These are phyloP conservation scores for Heliornis fulica DNA, from an alignment of 2,113 vertebrate species.

Conservation along the genomic window DNA sequence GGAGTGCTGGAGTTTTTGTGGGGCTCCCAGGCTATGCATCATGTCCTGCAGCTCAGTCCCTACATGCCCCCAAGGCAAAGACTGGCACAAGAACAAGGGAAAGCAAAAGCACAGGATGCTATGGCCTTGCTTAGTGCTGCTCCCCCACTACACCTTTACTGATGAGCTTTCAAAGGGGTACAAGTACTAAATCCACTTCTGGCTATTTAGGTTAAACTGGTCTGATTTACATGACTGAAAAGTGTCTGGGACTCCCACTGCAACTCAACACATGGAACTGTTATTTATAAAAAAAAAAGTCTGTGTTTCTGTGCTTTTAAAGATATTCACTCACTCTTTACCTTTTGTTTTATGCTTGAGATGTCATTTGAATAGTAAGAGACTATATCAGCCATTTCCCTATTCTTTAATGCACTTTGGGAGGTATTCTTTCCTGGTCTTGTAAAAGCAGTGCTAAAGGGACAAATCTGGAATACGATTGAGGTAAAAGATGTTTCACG, in stretches of 20 bases:
- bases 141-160: neutral
- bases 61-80: neutral
- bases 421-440: neutral
- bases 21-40: neutral
- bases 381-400: neutral
- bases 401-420: neutral
- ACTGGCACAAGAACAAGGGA: neutral
- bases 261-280: neutral
- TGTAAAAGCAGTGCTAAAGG: neutral
- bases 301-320: neutral
- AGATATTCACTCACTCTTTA: neutral
- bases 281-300: neutral
- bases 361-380: neutral
- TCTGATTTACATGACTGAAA: neutral
- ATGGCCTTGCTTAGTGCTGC: neutral
- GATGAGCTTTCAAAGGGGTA: neutral
- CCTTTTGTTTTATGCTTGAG: constrained; percentile 1
- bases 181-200: neutral
- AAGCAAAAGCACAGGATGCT: neutral
- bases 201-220: neutral
- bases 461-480: neutral
- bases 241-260: neutral
- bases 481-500: neutral
- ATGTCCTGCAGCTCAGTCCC: neutral
- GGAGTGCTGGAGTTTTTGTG: neutral